Evolutionary conservation across 2,888 invertebrate species (phyloP).

Genomic region (Prionchulus punctatus): DNA sequence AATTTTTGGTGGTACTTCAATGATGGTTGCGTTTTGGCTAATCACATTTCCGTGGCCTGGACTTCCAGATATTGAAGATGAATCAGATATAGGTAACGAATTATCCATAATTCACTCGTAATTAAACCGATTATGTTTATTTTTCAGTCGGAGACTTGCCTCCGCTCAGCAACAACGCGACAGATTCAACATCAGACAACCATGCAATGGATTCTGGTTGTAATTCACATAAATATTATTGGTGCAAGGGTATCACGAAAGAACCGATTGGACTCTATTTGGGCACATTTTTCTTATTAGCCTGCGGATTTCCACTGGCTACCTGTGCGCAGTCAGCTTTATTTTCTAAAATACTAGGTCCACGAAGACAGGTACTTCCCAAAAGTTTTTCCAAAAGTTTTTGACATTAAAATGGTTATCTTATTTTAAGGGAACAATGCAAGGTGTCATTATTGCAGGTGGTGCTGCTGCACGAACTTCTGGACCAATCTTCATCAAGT

Average conservation of each 20-base stretch:
- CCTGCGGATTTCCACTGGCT: constrained; percentile 1
- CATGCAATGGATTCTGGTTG: not conserved
- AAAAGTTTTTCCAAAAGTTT: too few species aligned
- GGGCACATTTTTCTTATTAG: not conserved
- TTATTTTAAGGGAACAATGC: constrained; percentile 6
- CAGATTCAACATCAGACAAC: not conserved
- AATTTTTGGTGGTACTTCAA: not conserved
- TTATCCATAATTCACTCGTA: not conserved
- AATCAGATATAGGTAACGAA: not conserved
- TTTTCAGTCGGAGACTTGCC: not conserved
- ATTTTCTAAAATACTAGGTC: not conserved
- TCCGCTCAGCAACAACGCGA: not conserved
- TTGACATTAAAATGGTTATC: too few species aligned
- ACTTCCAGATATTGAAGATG: not conserved
- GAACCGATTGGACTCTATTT: not conserved
- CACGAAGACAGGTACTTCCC: not conserved
- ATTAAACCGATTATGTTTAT: too few species aligned
- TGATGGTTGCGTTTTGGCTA: not conserved
- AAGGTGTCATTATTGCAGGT: not conserved
- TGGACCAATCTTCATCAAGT: constrained; percentile 8
- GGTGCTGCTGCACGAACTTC: constrained; percentile 1
- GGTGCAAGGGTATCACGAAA: not conserved
- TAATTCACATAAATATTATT: not conserved
- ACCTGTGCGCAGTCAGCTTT: not conserved
- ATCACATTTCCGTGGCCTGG: constrained; percentile 1